Evolutionary conservation across 2,113 vertebrate species (phyloP).

Genomic region (Bostrychus sinensis): DNA sequence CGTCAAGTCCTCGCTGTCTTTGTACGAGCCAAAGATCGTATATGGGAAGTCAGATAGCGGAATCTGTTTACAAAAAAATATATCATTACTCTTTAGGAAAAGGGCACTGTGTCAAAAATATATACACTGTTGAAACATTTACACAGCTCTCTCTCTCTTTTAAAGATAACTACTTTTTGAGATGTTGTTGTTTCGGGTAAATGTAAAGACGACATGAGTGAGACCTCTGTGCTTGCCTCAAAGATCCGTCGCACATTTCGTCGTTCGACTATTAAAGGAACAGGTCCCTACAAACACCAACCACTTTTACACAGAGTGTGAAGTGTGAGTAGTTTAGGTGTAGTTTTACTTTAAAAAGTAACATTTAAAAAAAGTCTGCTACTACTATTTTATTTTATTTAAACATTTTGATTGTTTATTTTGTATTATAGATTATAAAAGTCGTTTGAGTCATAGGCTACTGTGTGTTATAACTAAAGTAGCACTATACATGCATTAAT

Average conservation of each 20-base stretch:
- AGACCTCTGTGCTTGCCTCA: neutral
- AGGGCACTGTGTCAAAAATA: neutral
- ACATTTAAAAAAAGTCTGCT: too few species aligned
- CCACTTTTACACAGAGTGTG: neutral
- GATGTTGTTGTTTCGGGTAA: neutral
- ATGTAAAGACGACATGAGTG: slow-evolving; percentile 19
- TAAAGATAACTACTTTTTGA: neutral
- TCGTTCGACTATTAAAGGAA: slow-evolving; percentile 77
- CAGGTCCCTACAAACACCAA: neutral
- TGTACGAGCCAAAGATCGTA: slow-evolving; percentile 56
- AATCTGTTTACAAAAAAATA: neutral
- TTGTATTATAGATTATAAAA: too few species aligned
- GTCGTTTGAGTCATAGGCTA: too few species aligned
- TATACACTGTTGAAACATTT: neutral
- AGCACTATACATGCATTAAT: too few species aligned
- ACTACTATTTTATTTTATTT: too few species aligned
- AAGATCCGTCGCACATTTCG: slow-evolving; percentile 25
- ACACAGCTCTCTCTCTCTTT: neutral
- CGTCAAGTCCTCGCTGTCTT: slow-evolving; percentile 42
- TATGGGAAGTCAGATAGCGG: neutral
- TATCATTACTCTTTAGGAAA: neutral
- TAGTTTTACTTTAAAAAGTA: neutral
- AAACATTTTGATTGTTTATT: too few species aligned
- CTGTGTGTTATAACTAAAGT: too few species aligned
- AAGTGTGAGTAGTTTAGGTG: neutral